Conservation (phyloP, 2,888 invertebrate species). For the Drepana falcataria region DNA sequence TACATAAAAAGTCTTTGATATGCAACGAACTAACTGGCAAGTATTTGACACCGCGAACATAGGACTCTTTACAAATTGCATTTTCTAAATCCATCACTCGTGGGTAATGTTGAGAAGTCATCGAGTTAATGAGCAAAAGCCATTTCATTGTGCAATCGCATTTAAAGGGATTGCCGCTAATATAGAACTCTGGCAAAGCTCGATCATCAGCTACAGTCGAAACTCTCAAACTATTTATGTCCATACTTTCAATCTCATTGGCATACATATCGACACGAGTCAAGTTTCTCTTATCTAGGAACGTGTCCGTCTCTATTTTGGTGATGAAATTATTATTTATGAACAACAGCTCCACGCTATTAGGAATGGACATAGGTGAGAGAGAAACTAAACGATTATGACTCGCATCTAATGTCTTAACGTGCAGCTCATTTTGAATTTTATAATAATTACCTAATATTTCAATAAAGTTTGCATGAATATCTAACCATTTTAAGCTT, state of each 20-base stretch:
- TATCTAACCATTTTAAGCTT: conserved; percentile 92
- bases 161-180: conserved; percentile 94
- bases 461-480: conserved; percentile 93
- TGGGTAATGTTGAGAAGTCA: conserved; percentile 89
- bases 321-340: conserved; percentile 93
- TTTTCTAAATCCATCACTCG: conserved; percentile 92
- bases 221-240: conserved; percentile 88
- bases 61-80: conserved; percentile 91
- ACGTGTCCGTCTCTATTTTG: conserved; percentile 88
- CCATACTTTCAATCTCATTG: conserved; percentile 89
- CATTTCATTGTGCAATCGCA: conserved; percentile 98
- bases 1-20: conserved; percentile 92
- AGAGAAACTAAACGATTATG: conserved; percentile 91
- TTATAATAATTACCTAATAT: conserved; percentile 93
- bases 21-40: conserved; percentile 86
- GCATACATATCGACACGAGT: conserved; percentile 94
- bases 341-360: conserved; percentile 91
- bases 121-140: conserved; percentile 92
- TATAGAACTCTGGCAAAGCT: conserved; percentile 90
- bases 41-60: conserved; percentile 88
- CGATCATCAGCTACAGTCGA: conserved; percentile 83
- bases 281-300: conserved; percentile 88
- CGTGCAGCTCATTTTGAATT: conserved; percentile 86
- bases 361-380: conserved; percentile 89
- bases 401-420: conserved; percentile 92